phyloP scores from a whole-genome alignment of 2,797 vertebrate genomes.

The Corythornis leucogaster region DNA sequence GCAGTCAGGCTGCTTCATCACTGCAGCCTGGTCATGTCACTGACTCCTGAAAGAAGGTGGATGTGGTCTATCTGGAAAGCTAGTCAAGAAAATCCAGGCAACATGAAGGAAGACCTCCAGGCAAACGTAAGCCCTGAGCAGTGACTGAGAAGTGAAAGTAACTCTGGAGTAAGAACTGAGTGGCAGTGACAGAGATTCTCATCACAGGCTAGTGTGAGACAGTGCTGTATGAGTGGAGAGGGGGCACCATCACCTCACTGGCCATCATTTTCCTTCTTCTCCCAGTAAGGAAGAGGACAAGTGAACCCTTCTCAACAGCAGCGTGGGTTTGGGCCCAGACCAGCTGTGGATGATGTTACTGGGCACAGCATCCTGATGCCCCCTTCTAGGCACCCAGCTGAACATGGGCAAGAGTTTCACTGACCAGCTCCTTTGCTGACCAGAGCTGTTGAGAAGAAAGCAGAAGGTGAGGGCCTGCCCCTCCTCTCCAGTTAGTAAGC shows the following conservation, averaged over 20 bases:
- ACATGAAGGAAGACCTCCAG: not conserved
- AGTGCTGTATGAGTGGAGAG: not conserved
- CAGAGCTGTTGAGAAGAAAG: not conserved
- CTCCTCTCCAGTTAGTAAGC: not conserved
- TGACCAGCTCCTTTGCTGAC: not conserved
- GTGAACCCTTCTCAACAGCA: rapidly evolving
- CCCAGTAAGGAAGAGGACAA: not conserved
- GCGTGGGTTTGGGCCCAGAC: not conserved
- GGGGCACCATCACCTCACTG: not conserved
- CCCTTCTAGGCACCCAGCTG: not conserved
- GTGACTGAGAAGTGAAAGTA: not conserved
- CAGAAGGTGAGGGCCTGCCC: not conserved
- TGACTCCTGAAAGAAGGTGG: not conserved
- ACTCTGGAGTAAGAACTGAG: not conserved
- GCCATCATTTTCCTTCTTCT: not conserved
- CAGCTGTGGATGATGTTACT: not conserved
- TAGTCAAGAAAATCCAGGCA: not conserved
- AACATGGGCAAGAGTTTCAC: not conserved
- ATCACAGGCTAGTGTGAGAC: not conserved
- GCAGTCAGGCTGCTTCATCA: not conserved
- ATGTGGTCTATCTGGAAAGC: not conserved
- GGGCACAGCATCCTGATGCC: not conserved
- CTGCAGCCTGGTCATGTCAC: not conserved
- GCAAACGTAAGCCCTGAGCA: not conserved
- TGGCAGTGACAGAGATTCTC: not conserved